A percentile compares a stretch with the other conserved stretches of the same genome.
phyloP scores from a whole-genome alignment of 2,888 invertebrate species.

The Brenthis daphne region DNA sequence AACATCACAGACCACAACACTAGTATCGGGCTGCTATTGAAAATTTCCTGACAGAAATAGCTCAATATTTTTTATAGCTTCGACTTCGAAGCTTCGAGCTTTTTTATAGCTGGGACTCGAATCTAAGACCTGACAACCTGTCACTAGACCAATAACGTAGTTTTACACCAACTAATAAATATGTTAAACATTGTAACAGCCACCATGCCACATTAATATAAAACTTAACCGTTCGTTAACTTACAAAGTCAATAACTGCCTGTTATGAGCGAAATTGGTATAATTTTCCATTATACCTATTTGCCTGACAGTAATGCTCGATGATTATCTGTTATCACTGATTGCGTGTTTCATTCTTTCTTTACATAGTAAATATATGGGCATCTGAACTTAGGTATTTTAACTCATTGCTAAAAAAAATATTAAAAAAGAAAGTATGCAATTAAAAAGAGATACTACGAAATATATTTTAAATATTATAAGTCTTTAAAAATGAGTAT shows the following conservation, averaged over 20 bases:
- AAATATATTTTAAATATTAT: too few species aligned
- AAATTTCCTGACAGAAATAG: too few species aligned
- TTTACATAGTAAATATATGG: slow-evolving; percentile 23
- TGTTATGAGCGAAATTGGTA: slow-evolving; percentile 32
- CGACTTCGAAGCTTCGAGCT: too few species aligned
- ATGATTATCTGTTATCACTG: slow-evolving; percentile 36
- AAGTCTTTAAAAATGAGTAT: too few species aligned
- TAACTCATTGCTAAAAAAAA: background rate
- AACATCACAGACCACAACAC: too few species aligned
- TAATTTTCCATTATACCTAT: slow-evolving; percentile 32
- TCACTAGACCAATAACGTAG: too few species aligned
- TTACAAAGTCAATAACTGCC: slow-evolving; percentile 28
- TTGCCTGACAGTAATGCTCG: slow-evolving; percentile 38
- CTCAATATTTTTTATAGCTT: too few species aligned
- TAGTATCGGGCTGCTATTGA: too few species aligned
- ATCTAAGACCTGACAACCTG: too few species aligned
- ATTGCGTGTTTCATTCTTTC: slow-evolving; percentile 33
- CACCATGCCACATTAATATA: slow-evolving; percentile 25
- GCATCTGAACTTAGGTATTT: slow-evolving; percentile 3
- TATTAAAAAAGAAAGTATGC: background rate
- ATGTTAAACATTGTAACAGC: background rate
- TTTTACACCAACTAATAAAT: background rate
- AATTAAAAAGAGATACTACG: background rate
- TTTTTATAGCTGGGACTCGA: too few species aligned
- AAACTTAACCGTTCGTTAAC: slow-evolving; percentile 28